phyloP scores from a whole-genome alignment of 2,797 vertebrate genomes.

The Cyclopterus lumpus region DNA sequence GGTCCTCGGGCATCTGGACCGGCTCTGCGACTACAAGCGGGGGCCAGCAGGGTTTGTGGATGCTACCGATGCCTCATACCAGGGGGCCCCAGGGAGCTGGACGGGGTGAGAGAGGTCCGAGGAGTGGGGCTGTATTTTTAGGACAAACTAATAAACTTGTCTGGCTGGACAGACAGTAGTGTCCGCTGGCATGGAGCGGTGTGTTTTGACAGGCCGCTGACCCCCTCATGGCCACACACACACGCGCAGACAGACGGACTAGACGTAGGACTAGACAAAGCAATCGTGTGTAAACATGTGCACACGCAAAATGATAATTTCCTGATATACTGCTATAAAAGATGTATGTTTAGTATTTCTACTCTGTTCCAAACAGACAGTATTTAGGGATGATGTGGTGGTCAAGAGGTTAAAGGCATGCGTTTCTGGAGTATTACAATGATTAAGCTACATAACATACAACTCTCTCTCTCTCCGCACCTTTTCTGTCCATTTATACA shows the following conservation, averaged over 20 bases:
- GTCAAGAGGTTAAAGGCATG: background rate
- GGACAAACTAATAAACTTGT: constrained; percentile 84
- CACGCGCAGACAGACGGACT: constrained; percentile 25
- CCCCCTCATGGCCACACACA: constrained; percentile 46
- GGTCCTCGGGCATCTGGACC: constrained; percentile 62
- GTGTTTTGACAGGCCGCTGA: constrained; percentile 78
- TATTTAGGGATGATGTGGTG: background rate
- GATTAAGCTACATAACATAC: background rate
- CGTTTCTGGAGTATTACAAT: background rate
- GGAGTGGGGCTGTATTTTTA: constrained; percentile 67
- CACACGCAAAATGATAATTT: constrained; percentile 3
- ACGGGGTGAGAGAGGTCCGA: constrained; percentile 57
- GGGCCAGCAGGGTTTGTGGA: constrained; percentile 49
- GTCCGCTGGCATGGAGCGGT: constrained; percentile 53
- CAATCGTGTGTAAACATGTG: background rate
- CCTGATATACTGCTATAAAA: background rate
- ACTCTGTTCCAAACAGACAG: background rate
- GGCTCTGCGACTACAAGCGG: constrained; percentile 19
- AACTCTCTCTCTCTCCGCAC: background rate
- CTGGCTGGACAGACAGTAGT: constrained; percentile 76
- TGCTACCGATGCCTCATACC: constrained; percentile 70
- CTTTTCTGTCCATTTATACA: background rate
- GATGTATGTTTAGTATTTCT: constrained; percentile 2
- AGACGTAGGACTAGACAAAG: constrained; percentile 16
- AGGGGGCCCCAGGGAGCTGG: constrained; percentile 65